Percentiles rank a stretch among this genome's conserved stretches.
phyloP scores from a whole-genome alignment of 2,888 invertebrate genomes.

The Nomada hirtipes region DNA sequence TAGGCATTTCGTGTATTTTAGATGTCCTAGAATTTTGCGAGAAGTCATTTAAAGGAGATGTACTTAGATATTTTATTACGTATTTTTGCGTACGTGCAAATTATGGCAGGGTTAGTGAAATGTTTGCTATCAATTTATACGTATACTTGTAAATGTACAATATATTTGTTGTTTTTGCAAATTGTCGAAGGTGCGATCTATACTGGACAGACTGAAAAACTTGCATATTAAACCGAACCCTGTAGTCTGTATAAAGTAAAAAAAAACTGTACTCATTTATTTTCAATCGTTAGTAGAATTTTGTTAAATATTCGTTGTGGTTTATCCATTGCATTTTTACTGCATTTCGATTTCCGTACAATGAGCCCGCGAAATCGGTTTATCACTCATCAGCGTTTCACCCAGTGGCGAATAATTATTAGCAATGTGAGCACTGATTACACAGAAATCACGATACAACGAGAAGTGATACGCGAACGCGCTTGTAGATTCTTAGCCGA shows the following conservation, averaged over 20 bases:
- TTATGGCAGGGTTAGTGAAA: not conserved
- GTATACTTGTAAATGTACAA: not conserved
- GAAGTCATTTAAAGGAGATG: slow-evolving; percentile 27
- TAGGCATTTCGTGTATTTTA: slow-evolving; percentile 32
- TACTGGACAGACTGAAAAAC: slow-evolving; percentile 18
- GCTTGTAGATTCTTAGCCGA: slow-evolving; percentile 31
- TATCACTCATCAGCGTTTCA: slow-evolving; percentile 3
- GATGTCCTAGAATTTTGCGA: slow-evolving; percentile 10
- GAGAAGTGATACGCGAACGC: slow-evolving; percentile 35
- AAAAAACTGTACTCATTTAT: slow-evolving; percentile 44
- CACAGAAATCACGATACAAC: slow-evolving; percentile 35
- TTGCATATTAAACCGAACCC: slow-evolving; percentile 31
- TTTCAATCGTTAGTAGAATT: slow-evolving; percentile 25
- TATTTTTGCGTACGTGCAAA: slow-evolving; percentile 1
- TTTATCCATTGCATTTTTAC: slow-evolving; percentile 56
- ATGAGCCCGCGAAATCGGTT: slow-evolving; percentile 33
- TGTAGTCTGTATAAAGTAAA: slow-evolving; percentile 58
- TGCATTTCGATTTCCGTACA: slow-evolving; percentile 50
- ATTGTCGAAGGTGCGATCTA: slow-evolving; percentile 13
- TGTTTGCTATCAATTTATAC: slow-evolving; percentile 3
- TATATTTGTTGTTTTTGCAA: not conserved
- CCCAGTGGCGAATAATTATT: slow-evolving; percentile 34
- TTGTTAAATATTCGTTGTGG: slow-evolving; percentile 22
- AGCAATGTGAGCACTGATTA: slow-evolving; percentile 29
- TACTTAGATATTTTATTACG: slow-evolving; percentile 25